Evolutionary conservation across 2,113 vertebrate genomes (phyloP).

Genomic region (Psettodes erumei): DNA sequence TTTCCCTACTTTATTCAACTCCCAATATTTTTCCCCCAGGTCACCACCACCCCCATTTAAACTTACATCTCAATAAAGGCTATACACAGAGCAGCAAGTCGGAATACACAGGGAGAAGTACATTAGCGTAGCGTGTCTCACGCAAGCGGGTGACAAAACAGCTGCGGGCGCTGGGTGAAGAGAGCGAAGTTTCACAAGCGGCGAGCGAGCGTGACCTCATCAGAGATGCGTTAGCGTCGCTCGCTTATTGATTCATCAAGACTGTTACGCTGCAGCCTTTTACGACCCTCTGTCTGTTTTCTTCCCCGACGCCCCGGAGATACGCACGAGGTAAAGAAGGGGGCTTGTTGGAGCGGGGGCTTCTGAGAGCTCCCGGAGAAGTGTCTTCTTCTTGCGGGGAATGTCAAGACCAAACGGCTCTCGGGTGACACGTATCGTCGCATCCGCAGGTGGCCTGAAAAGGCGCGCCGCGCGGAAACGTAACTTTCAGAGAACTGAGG

Average conservation of each 20-base stretch:
- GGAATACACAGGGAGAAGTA: background rate
- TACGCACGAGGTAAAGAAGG: background rate
- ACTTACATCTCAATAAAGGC: background rate
- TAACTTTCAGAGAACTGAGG: slow-evolving; percentile 10
- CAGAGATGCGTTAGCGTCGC: background rate
- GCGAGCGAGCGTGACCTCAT: background rate
- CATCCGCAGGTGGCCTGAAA: background rate
- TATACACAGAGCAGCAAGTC: slow-evolving; percentile 4
- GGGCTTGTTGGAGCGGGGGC: background rate
- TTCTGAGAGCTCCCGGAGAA: background rate
- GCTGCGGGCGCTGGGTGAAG: background rate
- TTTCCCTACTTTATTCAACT: no score
- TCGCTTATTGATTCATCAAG: background rate
- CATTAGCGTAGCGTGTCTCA: background rate
- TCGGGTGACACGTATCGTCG: background rate
- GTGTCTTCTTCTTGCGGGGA: background rate
- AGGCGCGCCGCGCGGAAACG: background rate
- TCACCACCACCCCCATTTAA: no score
- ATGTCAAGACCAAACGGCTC: background rate
- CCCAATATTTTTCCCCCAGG: no score
- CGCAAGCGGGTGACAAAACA: slow-evolving; percentile 3
- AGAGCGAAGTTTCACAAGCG: background rate
- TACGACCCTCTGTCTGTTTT: no score
- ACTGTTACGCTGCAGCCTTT: background rate
- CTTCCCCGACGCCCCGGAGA: no score